phyloP scores from a whole-genome alignment of 1,140 invertebrate genomes.

The Bathynomus jamesi region DNA sequence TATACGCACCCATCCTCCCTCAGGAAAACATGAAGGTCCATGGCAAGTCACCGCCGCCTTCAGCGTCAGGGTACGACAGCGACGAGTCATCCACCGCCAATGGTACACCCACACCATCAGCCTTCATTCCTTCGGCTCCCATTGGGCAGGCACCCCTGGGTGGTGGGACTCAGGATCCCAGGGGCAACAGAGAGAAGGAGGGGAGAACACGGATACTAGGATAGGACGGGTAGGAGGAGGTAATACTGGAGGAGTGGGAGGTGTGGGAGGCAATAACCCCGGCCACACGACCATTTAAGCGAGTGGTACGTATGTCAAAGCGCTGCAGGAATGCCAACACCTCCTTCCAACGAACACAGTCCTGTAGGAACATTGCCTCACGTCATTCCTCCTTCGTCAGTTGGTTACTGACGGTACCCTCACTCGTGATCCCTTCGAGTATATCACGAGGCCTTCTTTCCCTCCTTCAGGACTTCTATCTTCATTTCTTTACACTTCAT shows the following conservation, averaged over 20 bases:
- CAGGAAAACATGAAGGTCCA: conserved; percentile 95
- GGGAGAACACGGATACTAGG: not conserved
- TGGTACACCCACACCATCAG: conserved; percentile 24
- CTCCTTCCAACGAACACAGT: conserved; percentile 29
- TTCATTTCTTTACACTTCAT: too few species aligned
- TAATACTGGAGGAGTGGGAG: not conserved
- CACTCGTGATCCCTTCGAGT: not conserved
- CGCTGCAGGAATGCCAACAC: conserved; percentile 47
- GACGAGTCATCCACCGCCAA: conserved; percentile 44
- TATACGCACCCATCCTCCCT: conserved; percentile 98
- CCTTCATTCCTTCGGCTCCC: conserved; percentile 7
- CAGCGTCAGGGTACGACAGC: conserved; percentile 42
- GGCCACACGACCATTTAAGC: conserved; percentile 47
- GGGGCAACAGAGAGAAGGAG: too few species aligned
- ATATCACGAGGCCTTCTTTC: not conserved
- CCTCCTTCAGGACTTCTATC: too few species aligned
- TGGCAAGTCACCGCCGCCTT: conserved; percentile 51
- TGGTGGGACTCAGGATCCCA: not conserved
- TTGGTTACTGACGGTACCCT: not conserved
- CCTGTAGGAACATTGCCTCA: not conserved
- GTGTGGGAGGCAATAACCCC: conserved; percentile 39
- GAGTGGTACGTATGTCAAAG: conserved; percentile 59
- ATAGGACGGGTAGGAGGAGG: not conserved
- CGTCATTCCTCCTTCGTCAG: not conserved
- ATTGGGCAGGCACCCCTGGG: not conserved